Evolutionary conservation across 2,888 invertebrate species (phyloP).

Genomic region (Pelosia muscerda): DNA sequence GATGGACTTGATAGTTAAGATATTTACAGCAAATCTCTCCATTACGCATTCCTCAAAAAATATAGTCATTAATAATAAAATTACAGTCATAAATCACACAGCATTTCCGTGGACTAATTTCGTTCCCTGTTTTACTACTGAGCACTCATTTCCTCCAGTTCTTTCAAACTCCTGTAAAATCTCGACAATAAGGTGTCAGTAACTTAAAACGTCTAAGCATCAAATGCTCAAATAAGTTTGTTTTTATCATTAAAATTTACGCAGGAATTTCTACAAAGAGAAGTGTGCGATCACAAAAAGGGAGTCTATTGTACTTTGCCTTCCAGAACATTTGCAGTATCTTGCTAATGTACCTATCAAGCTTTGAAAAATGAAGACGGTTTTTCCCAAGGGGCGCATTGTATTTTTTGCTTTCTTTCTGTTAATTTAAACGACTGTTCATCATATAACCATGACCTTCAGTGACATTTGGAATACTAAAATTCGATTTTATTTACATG

Average conservation of each 20-base stretch:
- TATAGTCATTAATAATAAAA: not conserved
- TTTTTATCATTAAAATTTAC: slow-evolving; percentile 33
- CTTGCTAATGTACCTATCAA: slow-evolving; percentile 71
- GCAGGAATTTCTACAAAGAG: slow-evolving; percentile 37
- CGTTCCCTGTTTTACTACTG: slow-evolving; percentile 13
- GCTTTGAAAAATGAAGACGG: slow-evolving; percentile 68
- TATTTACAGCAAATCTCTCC: not conserved
- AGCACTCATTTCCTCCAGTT: slow-evolving; percentile 11
- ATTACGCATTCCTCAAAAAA: not conserved
- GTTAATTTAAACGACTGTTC: slow-evolving; percentile 64
- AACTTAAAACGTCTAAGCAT: slow-evolving; percentile 25
- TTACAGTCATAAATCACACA: not conserved
- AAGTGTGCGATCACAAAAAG: slow-evolving; percentile 49
- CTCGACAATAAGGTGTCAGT: slow-evolving; percentile 23
- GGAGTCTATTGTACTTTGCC: slow-evolving; percentile 59
- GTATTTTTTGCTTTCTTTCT: slow-evolving; percentile 53
- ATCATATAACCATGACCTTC: slow-evolving; percentile 54
- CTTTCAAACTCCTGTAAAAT: slow-evolving; percentile 7
- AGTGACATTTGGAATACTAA: slow-evolving; percentile 46
- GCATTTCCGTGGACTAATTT: slow-evolving; percentile 11
- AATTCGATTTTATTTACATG: slow-evolving; percentile 43
- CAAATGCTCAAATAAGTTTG: slow-evolving; percentile 34
- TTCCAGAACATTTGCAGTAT: slow-evolving; percentile 73
- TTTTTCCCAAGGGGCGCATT: slow-evolving; percentile 54
- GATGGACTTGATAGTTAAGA: not conserved